Evolutionary conservation across 2,888 invertebrate genomes (phyloP).

Genomic region (Lasius platythorax): DNA sequence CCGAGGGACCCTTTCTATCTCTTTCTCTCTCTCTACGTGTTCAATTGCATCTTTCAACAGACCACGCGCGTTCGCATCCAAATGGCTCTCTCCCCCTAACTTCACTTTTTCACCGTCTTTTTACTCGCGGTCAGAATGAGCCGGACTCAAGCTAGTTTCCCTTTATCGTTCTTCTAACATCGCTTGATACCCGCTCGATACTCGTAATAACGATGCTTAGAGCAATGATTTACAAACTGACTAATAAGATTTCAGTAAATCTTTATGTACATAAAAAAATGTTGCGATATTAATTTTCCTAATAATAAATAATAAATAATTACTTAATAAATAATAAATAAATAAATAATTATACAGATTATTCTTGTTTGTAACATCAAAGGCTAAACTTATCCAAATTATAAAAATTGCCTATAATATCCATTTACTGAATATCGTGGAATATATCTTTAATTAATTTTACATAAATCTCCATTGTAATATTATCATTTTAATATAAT

Average conservation of each 20-base stretch:
- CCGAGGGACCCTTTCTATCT: constrained; percentile 31
- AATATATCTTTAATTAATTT: background rate
- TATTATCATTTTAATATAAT: background rate
- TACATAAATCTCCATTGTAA: background rate
- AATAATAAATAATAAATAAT: no score
- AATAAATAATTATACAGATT: background rate
- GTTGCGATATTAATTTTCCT: background rate
- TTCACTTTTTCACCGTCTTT: background rate
- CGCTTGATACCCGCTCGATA: constrained; percentile 29
- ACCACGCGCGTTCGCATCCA: constrained; percentile 62
- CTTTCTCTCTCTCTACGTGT: constrained; percentile 36
- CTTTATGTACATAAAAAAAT: background rate
- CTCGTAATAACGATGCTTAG: background rate
- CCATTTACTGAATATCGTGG: background rate
- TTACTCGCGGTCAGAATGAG: constrained; percentile 37
- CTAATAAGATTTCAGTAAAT: background rate
- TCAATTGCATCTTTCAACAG: constrained; percentile 66
- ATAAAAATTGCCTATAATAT: background rate
- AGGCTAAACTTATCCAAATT: background rate
- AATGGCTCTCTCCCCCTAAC: constrained; percentile 47
- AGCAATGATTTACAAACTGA: background rate
- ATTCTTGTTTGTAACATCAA: background rate
- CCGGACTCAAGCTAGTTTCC: constrained; percentile 38
- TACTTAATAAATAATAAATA: background rate
- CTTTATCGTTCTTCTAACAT: constrained; percentile 46